Conservation (phyloP, 2,113 vertebrate genomes). For the Pterocles orientalis region DNA sequence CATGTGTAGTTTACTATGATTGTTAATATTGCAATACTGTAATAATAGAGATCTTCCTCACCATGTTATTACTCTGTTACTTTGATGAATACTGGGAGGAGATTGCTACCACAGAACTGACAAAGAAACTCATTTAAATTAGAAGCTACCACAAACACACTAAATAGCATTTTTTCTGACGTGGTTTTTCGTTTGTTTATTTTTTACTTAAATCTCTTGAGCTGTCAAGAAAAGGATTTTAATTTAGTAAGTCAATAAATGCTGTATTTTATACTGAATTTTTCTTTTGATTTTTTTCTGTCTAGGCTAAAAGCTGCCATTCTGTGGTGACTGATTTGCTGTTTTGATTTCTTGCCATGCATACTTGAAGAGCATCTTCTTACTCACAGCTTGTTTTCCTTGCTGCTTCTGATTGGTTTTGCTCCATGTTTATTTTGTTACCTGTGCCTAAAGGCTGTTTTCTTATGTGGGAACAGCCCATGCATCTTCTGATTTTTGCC, state of each 20-base stretch:
- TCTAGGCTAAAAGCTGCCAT: neutral
- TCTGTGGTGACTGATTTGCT: neutral
- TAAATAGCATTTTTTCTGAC: neutral
- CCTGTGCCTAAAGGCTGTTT: neutral
- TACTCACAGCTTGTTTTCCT: neutral
- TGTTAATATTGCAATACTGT: neutral
- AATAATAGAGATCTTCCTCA: neutral
- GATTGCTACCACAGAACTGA: neutral
- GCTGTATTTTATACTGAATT: neutral
- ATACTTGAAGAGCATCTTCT: neutral
- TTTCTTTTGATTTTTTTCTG: neutral
- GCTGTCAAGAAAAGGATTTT: neutral
- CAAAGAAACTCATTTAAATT: neutral
- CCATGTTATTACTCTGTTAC: neutral
- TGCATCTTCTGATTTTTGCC: neutral
- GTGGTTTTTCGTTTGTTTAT: neutral
- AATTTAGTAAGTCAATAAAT: slow-evolving; percentile 20
- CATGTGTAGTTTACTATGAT: no score
- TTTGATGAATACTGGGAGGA: neutral
- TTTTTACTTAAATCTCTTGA: neutral
- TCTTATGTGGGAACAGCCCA: neutral
- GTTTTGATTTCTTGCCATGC: neutral
- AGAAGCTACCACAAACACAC: neutral
- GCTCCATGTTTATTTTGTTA: neutral
- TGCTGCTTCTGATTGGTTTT: neutral